Conservation (phyloP, 2,797 vertebrate genomes). For the Delichon dasypus region DNA sequence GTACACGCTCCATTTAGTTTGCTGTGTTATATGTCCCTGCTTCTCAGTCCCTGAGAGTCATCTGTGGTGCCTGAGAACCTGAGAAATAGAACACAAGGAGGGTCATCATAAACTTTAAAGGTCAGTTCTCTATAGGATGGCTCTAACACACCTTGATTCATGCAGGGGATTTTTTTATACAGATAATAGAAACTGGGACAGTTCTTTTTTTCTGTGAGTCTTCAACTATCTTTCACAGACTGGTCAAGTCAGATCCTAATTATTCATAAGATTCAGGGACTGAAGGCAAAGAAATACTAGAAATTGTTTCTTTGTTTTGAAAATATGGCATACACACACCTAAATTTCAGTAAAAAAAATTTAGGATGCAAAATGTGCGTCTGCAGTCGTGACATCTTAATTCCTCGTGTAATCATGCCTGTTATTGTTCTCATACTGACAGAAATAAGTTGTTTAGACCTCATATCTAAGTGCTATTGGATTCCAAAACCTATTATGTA, state of each 20-base stretch:
- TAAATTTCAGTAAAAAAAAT: neutral
- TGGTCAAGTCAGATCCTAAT: neutral
- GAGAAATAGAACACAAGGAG: neutral
- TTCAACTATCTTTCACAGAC: neutral
- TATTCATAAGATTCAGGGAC: fast-evolving
- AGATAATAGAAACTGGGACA: neutral
- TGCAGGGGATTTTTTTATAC: neutral
- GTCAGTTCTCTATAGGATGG: fast-evolving
- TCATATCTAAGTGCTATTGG: neutral
- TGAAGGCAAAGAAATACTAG: neutral
- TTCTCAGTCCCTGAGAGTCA: neutral
- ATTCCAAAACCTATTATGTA: neutral
- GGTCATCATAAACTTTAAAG: neutral
- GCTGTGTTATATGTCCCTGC: fast-evolving
- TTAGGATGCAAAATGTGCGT: neutral
- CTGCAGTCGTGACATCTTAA: neutral
- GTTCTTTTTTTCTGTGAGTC: neutral
- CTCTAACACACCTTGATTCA: neutral
- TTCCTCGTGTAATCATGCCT: neutral
- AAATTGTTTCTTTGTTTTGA: neutral
- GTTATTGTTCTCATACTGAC: neutral
- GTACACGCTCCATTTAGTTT: neutral
- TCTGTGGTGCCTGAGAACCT: neutral
- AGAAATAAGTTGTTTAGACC: neutral
- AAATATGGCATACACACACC: neutral